phyloP scores from a whole-genome alignment of 2,113 vertebrate species.

The Ahaetulla prasina region DNA sequence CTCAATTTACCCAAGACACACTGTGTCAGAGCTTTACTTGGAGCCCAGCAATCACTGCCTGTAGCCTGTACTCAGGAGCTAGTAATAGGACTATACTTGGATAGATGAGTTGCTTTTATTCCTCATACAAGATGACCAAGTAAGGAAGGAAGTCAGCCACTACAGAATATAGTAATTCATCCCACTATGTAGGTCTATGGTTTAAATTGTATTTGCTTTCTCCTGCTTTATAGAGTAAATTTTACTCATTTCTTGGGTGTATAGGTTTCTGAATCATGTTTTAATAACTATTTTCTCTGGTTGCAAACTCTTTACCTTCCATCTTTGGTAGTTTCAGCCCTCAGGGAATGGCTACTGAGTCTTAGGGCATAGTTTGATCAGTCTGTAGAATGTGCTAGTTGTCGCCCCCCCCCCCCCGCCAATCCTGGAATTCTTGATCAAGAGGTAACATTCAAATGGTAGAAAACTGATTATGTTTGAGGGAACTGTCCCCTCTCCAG shows the following conservation, averaged over 20 bases:
- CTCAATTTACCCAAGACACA: not conserved
- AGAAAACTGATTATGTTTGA: not conserved
- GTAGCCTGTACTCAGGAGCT: not conserved
- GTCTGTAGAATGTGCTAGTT: not conserved
- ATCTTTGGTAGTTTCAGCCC: not conserved
- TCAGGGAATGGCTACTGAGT: not conserved
- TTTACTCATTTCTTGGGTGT: not conserved
- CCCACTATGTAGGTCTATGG: not conserved
- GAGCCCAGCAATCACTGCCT: not conserved
- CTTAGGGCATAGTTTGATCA: not conserved
- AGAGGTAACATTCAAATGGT: not conserved
- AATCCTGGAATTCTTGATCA: not conserved
- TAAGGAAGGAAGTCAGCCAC: not conserved
- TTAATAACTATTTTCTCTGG: not conserved
- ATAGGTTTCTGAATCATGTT: not conserved
- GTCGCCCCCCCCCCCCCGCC: rapidly evolving
- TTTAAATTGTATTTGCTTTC: not conserved
- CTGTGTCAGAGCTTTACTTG: not conserved
- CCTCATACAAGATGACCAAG: not conserved
- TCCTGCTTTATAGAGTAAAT: not conserved
- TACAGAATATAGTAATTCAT: not conserved
- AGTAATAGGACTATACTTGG: not conserved
- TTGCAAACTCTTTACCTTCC: not conserved
- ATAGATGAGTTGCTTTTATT: not conserved
- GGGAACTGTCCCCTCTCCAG: not conserved